Percentiles rank a stretch among this genome's conserved stretches.
These are phyloP conservation scores for Melieria picta DNA, from an alignment of 2,888 invertebrate genomes.

Conservation along the genomic window DNA sequence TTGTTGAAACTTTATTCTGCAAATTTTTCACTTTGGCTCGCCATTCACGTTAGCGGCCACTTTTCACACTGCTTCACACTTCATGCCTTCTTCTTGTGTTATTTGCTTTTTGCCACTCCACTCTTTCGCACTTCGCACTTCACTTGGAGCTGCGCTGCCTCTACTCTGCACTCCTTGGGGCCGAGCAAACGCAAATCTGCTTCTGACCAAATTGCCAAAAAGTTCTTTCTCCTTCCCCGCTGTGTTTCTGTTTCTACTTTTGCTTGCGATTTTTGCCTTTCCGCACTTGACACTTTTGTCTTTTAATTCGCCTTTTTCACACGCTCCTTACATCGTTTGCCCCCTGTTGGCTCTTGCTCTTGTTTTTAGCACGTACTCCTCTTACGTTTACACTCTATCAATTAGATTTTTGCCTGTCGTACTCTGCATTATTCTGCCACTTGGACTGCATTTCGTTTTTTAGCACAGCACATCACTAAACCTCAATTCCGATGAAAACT, in stretches of 20 bases:
- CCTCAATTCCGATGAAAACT: constrained; percentile 16
- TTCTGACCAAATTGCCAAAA: constrained; percentile 36
- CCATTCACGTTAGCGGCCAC: neutral
- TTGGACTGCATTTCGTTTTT: neutral
- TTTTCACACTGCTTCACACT: constrained; percentile 24
- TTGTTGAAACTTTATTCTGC: constrained; percentile 31
- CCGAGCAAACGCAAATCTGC: constrained; percentile 30
- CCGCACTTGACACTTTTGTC: constrained; percentile 4
- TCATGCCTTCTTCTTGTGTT: constrained; percentile 26
- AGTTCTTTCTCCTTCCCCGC: constrained; percentile 18
- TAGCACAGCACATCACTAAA: neutral
- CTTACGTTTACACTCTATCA: neutral
- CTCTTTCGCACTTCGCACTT: constrained; percentile 14
- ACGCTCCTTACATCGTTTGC: neutral
- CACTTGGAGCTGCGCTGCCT: neutral
- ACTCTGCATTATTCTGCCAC: neutral
- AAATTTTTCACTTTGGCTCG: constrained; percentile 12
- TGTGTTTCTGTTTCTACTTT: constrained; percentile 16
- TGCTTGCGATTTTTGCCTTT: neutral
- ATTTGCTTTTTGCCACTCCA: constrained; percentile 31
- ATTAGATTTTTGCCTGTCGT: neutral
- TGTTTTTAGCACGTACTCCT: neutral
- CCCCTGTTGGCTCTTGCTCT: neutral
- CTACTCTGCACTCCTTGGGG: constrained; percentile 26
- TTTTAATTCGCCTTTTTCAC: neutral